phyloP scores from a whole-genome alignment of 2,888 invertebrate species.

The Torymus texanus region DNA sequence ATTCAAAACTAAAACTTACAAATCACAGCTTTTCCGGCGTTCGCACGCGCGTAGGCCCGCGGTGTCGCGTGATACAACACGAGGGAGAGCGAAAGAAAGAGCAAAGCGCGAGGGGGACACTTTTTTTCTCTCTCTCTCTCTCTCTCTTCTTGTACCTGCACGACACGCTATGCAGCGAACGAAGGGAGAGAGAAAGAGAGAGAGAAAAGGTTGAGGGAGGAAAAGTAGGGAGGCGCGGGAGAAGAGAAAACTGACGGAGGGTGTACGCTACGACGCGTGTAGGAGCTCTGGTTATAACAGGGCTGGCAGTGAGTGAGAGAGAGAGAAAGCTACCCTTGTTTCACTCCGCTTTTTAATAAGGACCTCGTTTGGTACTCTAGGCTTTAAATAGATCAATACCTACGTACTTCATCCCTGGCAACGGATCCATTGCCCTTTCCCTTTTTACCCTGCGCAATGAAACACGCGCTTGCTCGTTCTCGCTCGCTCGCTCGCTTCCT shows the following conservation, averaged over 20 bases:
- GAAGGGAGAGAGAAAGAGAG: slow-evolving; percentile 51
- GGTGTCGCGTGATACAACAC: background rate
- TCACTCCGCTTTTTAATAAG: slow-evolving; percentile 74
- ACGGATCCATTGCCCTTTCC: slow-evolving; percentile 71
- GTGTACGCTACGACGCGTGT: slow-evolving; percentile 22
- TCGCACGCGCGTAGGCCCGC: background rate
- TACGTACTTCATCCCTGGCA: slow-evolving; percentile 75
- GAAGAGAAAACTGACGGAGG: slow-evolving; percentile 56
- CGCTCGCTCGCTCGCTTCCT: slow-evolving; percentile 47
- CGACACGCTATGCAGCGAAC: background rate
- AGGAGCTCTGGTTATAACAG: slow-evolving; percentile 3
- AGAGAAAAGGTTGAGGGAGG: slow-evolving; percentile 51
- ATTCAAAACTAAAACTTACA: slow-evolving; percentile 40
- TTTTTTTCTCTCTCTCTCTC: slow-evolving; percentile 45
- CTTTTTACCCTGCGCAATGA: slow-evolving; percentile 74
- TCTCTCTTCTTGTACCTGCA: slow-evolving; percentile 29
- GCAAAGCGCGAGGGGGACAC: background rate
- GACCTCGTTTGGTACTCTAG: slow-evolving; percentile 76
- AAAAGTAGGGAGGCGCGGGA: slow-evolving; percentile 46
- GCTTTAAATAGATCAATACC: slow-evolving; percentile 76
- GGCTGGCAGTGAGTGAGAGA: background rate
- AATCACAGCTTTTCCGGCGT: slow-evolving; percentile 28
- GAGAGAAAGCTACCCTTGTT: slow-evolving; percentile 50
- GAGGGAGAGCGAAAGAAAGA: background rate
- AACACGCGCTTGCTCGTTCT: slow-evolving; percentile 54